Evolutionary conservation across 2,888 invertebrate genomes (phyloP), one percentile per base, ranked within the genome.

Genomic region (Myopa tessellatipennis): DNA sequence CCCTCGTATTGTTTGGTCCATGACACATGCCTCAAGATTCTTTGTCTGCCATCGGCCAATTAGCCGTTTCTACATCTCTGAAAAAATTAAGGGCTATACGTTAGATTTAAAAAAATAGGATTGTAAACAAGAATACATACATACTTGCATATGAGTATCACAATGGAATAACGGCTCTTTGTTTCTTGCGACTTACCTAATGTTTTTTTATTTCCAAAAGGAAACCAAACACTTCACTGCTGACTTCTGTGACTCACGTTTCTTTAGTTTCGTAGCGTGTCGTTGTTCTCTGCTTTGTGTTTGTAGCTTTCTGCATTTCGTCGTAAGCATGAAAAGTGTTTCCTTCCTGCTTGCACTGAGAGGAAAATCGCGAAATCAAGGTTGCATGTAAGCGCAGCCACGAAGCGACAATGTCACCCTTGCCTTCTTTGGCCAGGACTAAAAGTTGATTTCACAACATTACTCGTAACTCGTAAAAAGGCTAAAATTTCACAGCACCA

Each of bases 351-450:
- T 55, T 55, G 14, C 55, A 70, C 26, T 4, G 52, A 55, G 55
- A 6, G 36, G 52, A 69, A 7, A 8, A 45, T 45, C 36, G 12
- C 14, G 14, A 52, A 70, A 58, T 58, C 70, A 70, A 70, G 70
- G 70, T 55, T 70, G 52, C 70, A 36, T 70, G 70, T 52, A 70
- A 70, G 70, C 52, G 69, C 50, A 69, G 26, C n/a, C 69, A 69
- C 50, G 34, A 52, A 16, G 50, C 36, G 58, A 70, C 70, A 50
- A 52, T 55, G 55, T 52, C 70, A 70, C 14, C 50, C 52, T 55
- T 40, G 12, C 4, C 67, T 34, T n/a, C 55, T 14, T n/a, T 16
- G 55, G 55, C 10, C 55, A n/a, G 55, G 5, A 12, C 8, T 12
- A 2, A 12, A 12, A 4, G 55, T 55, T 2, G 55, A 55, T 55